Evolutionary conservation across 2,888 invertebrate genomes (phyloP).

Genomic region (Incurvaria masculella): DNA sequence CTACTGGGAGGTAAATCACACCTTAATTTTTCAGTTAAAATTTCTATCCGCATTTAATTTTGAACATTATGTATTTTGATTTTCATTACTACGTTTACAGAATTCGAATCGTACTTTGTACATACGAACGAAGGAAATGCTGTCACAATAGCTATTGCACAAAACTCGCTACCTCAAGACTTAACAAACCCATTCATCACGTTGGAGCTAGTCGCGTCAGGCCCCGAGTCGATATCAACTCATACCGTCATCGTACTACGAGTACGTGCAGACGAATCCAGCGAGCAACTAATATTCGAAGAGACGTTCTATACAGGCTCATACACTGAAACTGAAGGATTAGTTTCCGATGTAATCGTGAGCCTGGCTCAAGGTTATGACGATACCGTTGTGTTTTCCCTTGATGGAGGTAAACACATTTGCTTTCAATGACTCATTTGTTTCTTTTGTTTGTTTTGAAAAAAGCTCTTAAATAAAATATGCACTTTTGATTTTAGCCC

Average conservation of each 20-base stretch:
- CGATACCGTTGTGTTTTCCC: conserved; percentile 10
- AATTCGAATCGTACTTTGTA: neutral
- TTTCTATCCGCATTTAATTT: neutral
- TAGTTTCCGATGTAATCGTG: conserved; percentile 5
- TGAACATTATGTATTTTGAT: no score
- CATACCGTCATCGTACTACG: neutral
- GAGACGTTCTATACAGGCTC: conserved; percentile 12
- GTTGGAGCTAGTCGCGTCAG: neutral
- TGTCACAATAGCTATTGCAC: neutral
- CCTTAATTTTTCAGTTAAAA: neutral
- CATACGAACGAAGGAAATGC: neutral
- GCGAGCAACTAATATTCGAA: neutral
- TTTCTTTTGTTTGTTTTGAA: neutral
- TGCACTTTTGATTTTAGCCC: neutral
- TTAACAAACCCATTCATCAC: neutral
- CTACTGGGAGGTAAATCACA: conserved; percentile 5
- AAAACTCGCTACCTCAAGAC: neutral
- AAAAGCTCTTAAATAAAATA: neutral
- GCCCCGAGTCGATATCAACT: neutral
- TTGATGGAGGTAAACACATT: conserved; percentile 8
- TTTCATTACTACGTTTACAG: no score
- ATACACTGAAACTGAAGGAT: conserved; percentile 12
- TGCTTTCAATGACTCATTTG: neutral
- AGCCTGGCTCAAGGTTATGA: conserved; percentile 11
- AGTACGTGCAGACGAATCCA: no score